Base-by-base conservation (phyloP, 1,140 invertebrate genomes). In the Papilio glaucus region DNA sequence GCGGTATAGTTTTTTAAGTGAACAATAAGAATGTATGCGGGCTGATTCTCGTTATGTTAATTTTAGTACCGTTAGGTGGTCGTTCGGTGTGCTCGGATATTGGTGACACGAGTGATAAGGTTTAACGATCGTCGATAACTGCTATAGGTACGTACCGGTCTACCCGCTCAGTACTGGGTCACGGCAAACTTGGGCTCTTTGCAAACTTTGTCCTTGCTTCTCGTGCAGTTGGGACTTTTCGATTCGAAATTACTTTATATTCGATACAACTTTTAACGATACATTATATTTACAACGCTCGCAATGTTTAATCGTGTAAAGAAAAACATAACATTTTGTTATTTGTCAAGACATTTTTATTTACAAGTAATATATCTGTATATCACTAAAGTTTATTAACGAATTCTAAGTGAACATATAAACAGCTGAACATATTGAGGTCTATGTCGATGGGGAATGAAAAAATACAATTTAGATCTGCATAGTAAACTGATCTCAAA, bases 141-240 rank as follows among this genome's bases (percentile, higher is more conserved):
- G 18, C 18, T 18, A 24, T 39, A 13, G 38, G 33, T 7, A 49
- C 45, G 29, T 33, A 26, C 18, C 57, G 63, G 39, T 45, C 26
- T 67, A 7, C 49, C 42, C 15, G 37, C 41, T 70, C 69, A 42
- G 74, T 74, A 72, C 69, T 86, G 76, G 84, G 84, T 87, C 85
- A 87, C 72, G 84, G 85, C 73, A 79, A 87, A 85, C 85, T 77
- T 82, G 75, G 77, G 62, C 62, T 15, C 38, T 29, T 38, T 41
- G 33, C 15, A 65, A 65, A 41, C 33, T 29, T 39, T 41, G 21
- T 10, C 49, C 49, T 57, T 24, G 49, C 49, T 45, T 33, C 29
- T 33, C 6, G 49, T 57, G 49, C 49, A 26, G 21, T 53, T 53
- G 21, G 49, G 49, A 57, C 49, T 10, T 57, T 57, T 57, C 21